Evolutionary conservation across 2,888 invertebrate genomes (phyloP).

Genomic region (Enoplolaimus lenunculus): DNA sequence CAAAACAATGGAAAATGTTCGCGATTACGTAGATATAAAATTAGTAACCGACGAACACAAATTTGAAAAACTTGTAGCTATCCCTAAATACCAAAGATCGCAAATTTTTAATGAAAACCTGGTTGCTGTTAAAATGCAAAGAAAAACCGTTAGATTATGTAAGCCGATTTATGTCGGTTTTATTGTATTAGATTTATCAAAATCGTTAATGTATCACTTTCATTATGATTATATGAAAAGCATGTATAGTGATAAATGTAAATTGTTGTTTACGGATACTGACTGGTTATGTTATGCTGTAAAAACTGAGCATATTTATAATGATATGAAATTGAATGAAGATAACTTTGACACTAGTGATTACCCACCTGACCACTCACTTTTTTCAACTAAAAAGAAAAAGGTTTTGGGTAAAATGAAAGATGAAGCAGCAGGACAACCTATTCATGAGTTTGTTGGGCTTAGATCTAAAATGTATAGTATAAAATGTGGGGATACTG

Average conservation of each 20-base stretch:
- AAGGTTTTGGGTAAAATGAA: constrained; percentile 4
- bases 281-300: background rate
- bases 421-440: background rate
- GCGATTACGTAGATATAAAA: background rate
- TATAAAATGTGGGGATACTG: background rate
- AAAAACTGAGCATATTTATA: constrained; percentile 1
- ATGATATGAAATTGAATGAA: background rate
- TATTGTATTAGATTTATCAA: constrained; percentile 1
- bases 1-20: constrained; percentile 13
- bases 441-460: constrained; percentile 2
- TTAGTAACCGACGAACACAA: background rate
- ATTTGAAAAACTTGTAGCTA: background rate
- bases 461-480: constrained; percentile 10
- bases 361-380: background rate
- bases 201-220: constrained; percentile 6
- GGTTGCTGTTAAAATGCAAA: background rate
- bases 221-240: constrained; percentile 7
- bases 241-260: background rate
- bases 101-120: background rate
- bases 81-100: background rate
- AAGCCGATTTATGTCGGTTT: constrained; percentile 11
- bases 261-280: constrained; percentile 1
- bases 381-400: background rate
- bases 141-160: background rate
- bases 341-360: background rate